Base-by-base conservation (phyloP, 2,888 invertebrate genomes). In the Agriopis marginaria region DNA sequence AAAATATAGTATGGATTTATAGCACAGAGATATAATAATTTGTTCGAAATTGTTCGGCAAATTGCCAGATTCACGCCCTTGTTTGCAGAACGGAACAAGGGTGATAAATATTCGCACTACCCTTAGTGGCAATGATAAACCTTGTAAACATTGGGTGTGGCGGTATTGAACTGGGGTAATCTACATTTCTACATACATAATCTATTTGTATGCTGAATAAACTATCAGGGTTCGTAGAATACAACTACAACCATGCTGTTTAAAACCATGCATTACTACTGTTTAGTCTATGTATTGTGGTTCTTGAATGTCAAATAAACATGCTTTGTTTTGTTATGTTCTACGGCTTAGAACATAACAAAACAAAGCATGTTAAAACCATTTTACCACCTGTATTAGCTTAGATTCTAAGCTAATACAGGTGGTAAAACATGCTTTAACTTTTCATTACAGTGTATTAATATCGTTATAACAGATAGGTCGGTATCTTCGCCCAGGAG, bases 71-170 rank as follows among this genome's bases (percentile, higher is more conserved):
- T 53, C 51, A 8, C 63, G 63, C 59, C 63, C 60, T 59, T 54
- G 68, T 68, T 68, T 64, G 60, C 63, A 39, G 42, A 12, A 12
- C 50, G 32, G 64, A 68, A 63, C 54, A 49, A 63, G 63, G 51
- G 60, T 60, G 68, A 64, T 64, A 60, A 60, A 59, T 68, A 63
- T 60, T 60, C 53, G 47, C 55, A 42, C 44, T 49, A 61, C 55
- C 64, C 64, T 63, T 63, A 59, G 32, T 51, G 62, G 53, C 62
- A 62, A 44, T 62, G 62, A 62, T 62, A 62, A 62, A 62, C 53
- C 44, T 62, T 62, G 62, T 53, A 53, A 62, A 62, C 45, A 62
- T 32, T 23, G 53, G 62, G 62, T 45, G 62, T 45, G 62, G 9
- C 53, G 3, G 45, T 53, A 53, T 62, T 62, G 62, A 53, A 45